These are phyloP conservation scores for Opisthocomus hoazin DNA, from an alignment of 2,113 vertebrate genomes.

Conservation along the genomic window DNA sequence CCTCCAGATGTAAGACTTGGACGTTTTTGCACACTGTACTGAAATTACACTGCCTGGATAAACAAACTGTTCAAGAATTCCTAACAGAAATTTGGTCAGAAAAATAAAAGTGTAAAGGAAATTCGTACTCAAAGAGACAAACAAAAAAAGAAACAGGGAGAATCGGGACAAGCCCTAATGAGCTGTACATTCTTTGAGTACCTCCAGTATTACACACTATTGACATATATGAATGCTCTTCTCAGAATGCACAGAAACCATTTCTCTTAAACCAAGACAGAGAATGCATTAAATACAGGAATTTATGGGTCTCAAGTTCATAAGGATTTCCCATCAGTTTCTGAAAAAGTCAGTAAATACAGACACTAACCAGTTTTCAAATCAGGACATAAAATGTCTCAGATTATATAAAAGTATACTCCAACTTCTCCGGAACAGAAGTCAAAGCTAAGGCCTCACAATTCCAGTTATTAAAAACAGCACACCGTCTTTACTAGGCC, in stretches of 20 bases:
- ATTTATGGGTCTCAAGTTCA: not conserved
- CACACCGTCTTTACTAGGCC: not conserved
- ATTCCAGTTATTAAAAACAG: slow-evolving; percentile 67
- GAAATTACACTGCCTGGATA: slow-evolving; percentile 6
- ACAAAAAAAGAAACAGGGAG: not conserved
- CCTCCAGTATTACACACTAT: not conserved
- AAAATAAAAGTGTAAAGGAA: not conserved
- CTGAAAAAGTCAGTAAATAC: slow-evolving; percentile 30
- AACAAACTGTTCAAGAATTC: not conserved
- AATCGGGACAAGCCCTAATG: not conserved
- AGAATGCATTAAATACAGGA: not conserved
- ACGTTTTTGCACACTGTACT: not conserved
- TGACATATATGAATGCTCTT: not conserved
- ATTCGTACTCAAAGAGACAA: not conserved
- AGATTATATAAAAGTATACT: slow-evolving; percentile 44
- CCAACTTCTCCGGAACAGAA: slow-evolving; percentile 67
- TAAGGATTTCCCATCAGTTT: slow-evolving; percentile 11
- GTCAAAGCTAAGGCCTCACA: slow-evolving; percentile 78
- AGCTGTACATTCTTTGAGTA: not conserved
- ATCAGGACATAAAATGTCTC: slow-evolving; percentile 45
- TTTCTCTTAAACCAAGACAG: not conserved
- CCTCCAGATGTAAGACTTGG: not conserved
- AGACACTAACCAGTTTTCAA: slow-evolving; percentile 40
- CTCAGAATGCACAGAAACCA: not conserved
- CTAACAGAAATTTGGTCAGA: not conserved